These are phyloP conservation scores for Caenorhabditis latens DNA, from an alignment of 1,140 invertebrate species.

Conservation along the genomic window DNA sequence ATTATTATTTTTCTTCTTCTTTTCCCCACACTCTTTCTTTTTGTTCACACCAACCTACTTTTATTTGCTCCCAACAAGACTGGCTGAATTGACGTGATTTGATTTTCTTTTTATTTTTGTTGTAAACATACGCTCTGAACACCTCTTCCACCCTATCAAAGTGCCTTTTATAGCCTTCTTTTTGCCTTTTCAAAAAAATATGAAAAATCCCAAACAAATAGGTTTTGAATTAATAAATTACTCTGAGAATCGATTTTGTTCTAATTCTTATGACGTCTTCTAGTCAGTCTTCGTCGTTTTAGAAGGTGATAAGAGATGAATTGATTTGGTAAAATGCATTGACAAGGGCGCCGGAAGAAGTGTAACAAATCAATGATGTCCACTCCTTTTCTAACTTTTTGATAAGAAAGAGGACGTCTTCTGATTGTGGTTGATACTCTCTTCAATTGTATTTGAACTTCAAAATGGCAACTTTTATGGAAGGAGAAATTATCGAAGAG, in stretches of 20 bases:
- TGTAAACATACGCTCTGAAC: conserved; percentile 16
- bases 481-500: conserved; percentile 13
- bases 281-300: neutral
- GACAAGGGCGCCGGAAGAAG: neutral
- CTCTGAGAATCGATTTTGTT: neutral
- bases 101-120: conserved; percentile 5
- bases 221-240: conserved; percentile 32
- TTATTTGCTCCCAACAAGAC: conserved; percentile 36
- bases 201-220: neutral
- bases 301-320: conserved; percentile 5
- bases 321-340: conserved; percentile 26
- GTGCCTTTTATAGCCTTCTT: conserved; percentile 35
- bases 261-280: neutral
- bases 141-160: conserved; percentile 20
- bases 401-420: conserved; percentile 34
- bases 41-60: neutral
- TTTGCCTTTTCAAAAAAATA: conserved; percentile 15
- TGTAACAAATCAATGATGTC: conserved; percentile 22
- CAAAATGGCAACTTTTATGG: conserved; percentile 2
- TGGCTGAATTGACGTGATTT: conserved; percentile 24
- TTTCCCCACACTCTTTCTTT: neutral
- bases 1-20: neutral
- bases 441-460: neutral
- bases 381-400: neutral
- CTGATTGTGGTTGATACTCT: neutral